Base-by-base conservation (phyloP, 1,140 invertebrate species). In the Sarcophaga peregrina region DNA sequence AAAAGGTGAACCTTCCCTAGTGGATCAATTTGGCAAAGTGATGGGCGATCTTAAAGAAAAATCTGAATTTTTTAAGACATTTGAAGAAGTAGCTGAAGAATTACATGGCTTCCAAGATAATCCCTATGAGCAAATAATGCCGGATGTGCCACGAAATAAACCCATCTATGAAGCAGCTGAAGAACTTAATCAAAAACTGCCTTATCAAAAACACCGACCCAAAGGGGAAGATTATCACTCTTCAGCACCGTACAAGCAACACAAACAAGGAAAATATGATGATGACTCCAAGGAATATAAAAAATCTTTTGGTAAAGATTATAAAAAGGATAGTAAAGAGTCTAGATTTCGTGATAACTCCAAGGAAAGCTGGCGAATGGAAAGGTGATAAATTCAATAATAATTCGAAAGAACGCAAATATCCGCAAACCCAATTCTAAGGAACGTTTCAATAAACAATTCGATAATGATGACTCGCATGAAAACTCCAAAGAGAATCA, bases 41-140 rank as follows among this genome's bases (percentile, higher is more conserved):
- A 85, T 88, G 10, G 85, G 86, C 75, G 86, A 88, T 85, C 84
- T 87, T 80, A 80, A 87, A 84, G 85, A 87, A 83, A 85, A 87
- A 84, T 86, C 87, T 72, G 85, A 84, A 84, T 82, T 86, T 83
- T 86, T 87, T 87, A 86, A 85, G 25, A 50, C 84, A 10, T 88
- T 88, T 83, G 58, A 73, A 73, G 75, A 75, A 10, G 47, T 72
- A 3, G 72, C 62, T 13, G 81, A 73, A 11, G 48, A 52, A 15
- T 48, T 54, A 45, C 58, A 74, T 2, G 48, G 68, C 37, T 46
- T 74, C 45, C 72, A 48, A 5, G 47, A 54, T 17, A 81, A 81
- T 81, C 80, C 80, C 25, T 62, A 52, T 78, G 75, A 78, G 11
- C 75, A 78, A 78, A 46, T 78, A 11, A 47, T 52, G 20, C 15